Percentiles rank a stretch among this genome's conserved stretches.
Conservation (phyloP, 2,113 vertebrate species). For the Edolisoma coerulescens region DNA sequence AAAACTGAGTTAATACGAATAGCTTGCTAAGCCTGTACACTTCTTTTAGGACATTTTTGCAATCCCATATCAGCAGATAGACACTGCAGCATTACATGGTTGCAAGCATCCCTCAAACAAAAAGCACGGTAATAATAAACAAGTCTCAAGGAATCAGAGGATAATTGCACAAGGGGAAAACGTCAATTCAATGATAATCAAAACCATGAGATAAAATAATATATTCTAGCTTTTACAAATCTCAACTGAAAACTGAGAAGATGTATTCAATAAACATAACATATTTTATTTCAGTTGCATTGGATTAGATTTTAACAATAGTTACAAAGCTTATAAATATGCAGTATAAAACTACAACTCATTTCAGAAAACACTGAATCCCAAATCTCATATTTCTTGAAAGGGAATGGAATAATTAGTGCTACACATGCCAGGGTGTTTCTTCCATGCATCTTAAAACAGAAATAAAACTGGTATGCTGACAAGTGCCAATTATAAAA, state of each 20-base stretch:
- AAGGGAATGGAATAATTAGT: conserved; percentile 45
- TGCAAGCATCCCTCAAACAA: not conserved
- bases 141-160: not conserved
- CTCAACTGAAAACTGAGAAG: not conserved
- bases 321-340: conserved; percentile 51
- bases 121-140: not conserved
- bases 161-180: not conserved
- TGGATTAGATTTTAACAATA: conserved; percentile 36
- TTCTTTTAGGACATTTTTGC: not conserved
- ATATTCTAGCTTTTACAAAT: not conserved
- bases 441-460: conserved; percentile 50
- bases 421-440: conserved; percentile 33
- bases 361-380: conserved; percentile 45
- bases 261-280: conserved; percentile 23
- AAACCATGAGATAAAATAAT: not conserved
- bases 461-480: conserved; percentile 24
- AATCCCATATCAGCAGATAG: not conserved
- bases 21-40: not conserved
- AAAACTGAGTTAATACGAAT: not conserved
- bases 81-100: not conserved
- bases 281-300: not conserved
- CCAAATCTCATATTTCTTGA: conserved; percentile 17
- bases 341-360: conserved; percentile 23
- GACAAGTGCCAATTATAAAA: conserved; percentile 56
- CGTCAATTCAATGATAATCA: not conserved